Evolutionary conservation across 2,797 vertebrate species (phyloP).

Genomic region (Lacerta bilineata): DNA sequence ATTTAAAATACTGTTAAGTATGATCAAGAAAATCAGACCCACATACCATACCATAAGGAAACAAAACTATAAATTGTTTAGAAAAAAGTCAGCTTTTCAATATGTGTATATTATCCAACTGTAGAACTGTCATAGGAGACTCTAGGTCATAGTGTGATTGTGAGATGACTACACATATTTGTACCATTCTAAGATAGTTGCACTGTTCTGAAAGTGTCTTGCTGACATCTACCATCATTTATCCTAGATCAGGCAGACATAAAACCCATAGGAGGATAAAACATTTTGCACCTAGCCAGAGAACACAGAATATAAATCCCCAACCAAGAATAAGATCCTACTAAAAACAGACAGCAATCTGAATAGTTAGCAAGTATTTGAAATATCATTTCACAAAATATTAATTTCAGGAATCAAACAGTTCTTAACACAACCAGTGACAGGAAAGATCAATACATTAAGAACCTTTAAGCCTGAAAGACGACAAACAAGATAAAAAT

Average conservation of each 20-base stretch:
- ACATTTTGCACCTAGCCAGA: conserved; percentile 56
- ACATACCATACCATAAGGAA: neutral
- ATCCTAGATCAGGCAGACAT: neutral
- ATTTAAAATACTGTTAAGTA: neutral
- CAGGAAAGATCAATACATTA: conserved; percentile 59
- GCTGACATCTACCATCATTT: neutral
- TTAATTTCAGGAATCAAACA: conserved; percentile 63
- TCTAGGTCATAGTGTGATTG: conserved; percentile 8
- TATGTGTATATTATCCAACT: conserved; percentile 23
- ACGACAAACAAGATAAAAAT: conserved; percentile 78
- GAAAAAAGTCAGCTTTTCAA: neutral
- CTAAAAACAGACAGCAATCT: conserved; percentile 55
- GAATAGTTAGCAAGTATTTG: conserved; percentile 43
- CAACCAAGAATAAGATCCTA: conserved; percentile 55
- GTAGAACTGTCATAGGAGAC: conserved; percentile 40
- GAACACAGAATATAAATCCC: conserved; percentile 48
- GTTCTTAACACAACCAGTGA: conserved; percentile 61
- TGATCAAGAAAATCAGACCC: neutral
- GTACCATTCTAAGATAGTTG: conserved; percentile 52
- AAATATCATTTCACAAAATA: conserved; percentile 63
- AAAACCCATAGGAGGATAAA: neutral
- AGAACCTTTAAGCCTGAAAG: conserved; percentile 66
- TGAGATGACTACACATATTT: conserved; percentile 30
- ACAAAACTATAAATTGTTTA: neutral
- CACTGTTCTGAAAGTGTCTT: neutral